A percentile compares a stretch with the other conserved stretches of the same genome.
phyloP scores from a whole-genome alignment of 2,888 invertebrate species.

The Chydorus sphaericus region DNA sequence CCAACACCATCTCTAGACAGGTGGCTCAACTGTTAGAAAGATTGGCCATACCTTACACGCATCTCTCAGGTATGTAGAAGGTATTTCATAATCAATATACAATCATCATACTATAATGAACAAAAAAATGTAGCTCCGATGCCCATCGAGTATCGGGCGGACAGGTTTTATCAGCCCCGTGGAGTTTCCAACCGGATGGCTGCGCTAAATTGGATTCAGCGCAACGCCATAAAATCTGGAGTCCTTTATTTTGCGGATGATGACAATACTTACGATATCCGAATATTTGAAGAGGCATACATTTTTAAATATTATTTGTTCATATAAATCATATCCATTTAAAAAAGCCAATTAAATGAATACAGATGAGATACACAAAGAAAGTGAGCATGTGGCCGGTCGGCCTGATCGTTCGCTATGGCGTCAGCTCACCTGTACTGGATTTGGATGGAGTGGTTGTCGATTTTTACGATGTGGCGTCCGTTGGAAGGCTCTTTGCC shows the following conservation, averaged over 20 bases:
- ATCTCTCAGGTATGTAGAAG: conserved; percentile 44
- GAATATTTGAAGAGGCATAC: conserved; percentile 46
- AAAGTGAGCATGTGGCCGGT: conserved; percentile 70
- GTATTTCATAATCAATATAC: neutral
- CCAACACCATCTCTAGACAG: conserved; percentile 38
- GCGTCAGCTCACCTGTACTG: conserved; percentile 49
- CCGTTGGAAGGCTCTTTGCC: conserved; percentile 49
- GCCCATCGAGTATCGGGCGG: conserved; percentile 38
- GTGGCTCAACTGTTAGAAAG: conserved; percentile 37
- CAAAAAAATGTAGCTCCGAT: conserved; percentile 34
- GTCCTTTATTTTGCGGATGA: conserved; percentile 62
- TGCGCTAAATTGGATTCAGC: conserved; percentile 48
- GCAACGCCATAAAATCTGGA: conserved; percentile 38
- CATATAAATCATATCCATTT: too few relatives aligned
- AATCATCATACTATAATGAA: neutral
- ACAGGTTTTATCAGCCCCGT: conserved; percentile 34
- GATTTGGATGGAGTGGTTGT: conserved; percentile 43
- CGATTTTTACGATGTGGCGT: conserved; percentile 59
- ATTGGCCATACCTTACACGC: conserved; percentile 44
- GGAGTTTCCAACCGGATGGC: conserved; percentile 55
- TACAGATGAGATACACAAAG: conserved; percentile 44
- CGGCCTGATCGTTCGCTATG: conserved; percentile 54
- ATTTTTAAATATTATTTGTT: neutral
- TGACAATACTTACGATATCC: conserved; percentile 55
- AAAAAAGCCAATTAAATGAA: too few relatives aligned